Base-by-base conservation (phyloP, 2,888 invertebrate species). In the Pristionchus exspectatus region DNA sequence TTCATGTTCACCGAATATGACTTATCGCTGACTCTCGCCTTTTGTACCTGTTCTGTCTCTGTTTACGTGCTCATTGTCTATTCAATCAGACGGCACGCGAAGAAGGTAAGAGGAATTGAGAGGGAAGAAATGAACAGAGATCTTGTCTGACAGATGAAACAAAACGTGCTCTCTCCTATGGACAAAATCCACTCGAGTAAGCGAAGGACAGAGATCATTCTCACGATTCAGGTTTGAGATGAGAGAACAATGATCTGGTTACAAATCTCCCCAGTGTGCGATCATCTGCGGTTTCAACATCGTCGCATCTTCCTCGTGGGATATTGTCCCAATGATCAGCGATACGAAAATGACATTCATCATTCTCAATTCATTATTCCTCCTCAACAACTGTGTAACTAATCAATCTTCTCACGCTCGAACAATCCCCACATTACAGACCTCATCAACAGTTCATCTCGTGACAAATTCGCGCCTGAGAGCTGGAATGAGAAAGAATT, bases 321-420 rank as follows among this genome's bases (percentile, higher is more conserved):
- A 74, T 38, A 38, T 74, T 24, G 74, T 74, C 5, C 74, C 74
- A 24, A 38, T 74, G 24, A 30, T 74, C 38, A 74, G 38, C 1
- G 33, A 74, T 16, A 74, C 74, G 10, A 74, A 74, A 74, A 16
- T 74, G 10, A 24, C 74, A 9, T 74, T 33, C 74, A 33, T 74
- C 38, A 21, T 74, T 44, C 74, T 74, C 74, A 74, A 74, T 9
- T 74, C 74, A 38, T 38, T 74, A 38, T 74, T 74, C 38, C 74
- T 74, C 9, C 38, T 33, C 24, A 74, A 38, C 10, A 74, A 74
- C 10, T 74, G 74, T 33, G 74, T 74, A 74, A 38, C n/a, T 63
- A 63, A n/a, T 3, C n/a, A n/a, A 56, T 16, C 1, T 56, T 56
- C 16, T 56, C 56, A 56, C 5, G 18, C 1, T 16, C 21, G 56